phyloP scores from a whole-genome alignment of 2,888 invertebrate species.

The Micoletzkya japonica region DNA sequence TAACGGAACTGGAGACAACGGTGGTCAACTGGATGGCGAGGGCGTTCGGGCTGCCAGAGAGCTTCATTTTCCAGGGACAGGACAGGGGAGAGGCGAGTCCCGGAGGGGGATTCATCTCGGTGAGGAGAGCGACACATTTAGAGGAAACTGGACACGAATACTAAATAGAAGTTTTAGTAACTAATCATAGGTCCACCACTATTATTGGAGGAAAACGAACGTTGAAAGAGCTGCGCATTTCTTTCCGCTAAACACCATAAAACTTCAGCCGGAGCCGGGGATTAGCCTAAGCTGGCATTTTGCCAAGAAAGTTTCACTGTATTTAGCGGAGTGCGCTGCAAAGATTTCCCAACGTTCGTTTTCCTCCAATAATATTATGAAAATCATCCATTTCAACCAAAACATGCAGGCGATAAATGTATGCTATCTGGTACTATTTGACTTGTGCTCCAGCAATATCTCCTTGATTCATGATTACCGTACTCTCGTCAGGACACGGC shows the following conservation, averaged over 20 bases:
- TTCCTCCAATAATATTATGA: neutral
- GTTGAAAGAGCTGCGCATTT: too few relatives aligned
- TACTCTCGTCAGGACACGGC: constrained; percentile 72
- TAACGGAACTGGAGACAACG: constrained; percentile 32
- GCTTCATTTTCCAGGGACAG: constrained; percentile 18
- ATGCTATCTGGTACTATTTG: too few relatives aligned
- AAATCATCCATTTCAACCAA: neutral
- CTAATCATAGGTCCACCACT: too few relatives aligned
- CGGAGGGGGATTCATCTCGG: constrained; percentile 34
- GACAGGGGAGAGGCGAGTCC: constrained; percentile 4
- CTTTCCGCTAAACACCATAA: too few relatives aligned
- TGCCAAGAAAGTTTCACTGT: too few relatives aligned
- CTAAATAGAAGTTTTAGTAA: too few relatives aligned
- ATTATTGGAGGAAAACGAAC: too few relatives aligned
- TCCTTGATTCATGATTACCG: too few relatives aligned
- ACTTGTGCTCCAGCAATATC: neutral
- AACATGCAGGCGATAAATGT: neutral
- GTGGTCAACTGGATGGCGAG: constrained; percentile 35
- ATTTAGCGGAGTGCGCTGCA: too few relatives aligned
- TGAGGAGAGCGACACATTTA: constrained; percentile 10
- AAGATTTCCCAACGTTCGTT: neutral
- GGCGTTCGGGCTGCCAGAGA: constrained; percentile 32
- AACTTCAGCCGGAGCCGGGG: too few relatives aligned
- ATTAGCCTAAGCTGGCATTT: too few relatives aligned
- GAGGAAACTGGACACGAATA: too few relatives aligned